A percentile compares a stretch with the other conserved stretches of the same genome.
These are phyloP conservation scores for Pterocles gutturalis DNA, from an alignment of 2,113 vertebrate species.

Conservation along the genomic window DNA sequence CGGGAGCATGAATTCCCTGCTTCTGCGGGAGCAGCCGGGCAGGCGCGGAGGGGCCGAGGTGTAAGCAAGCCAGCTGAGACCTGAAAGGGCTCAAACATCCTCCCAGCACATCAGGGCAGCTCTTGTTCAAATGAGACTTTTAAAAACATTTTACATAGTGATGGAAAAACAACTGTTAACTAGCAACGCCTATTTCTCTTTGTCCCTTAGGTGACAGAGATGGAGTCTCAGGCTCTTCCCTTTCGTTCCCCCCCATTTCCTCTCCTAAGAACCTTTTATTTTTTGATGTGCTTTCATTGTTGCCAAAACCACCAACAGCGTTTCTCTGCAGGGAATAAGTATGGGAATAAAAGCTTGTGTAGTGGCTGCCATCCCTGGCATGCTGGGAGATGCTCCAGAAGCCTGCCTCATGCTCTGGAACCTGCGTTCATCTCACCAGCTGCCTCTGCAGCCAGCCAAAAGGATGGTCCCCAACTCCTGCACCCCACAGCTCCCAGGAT, in stretches of 20 bases:
- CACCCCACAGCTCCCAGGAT: neutral
- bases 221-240: neutral
- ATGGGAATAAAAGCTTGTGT: neutral
- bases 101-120: neutral
- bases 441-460: neutral
- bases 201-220: neutral
- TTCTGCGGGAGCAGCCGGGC: neutral
- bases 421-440: neutral
- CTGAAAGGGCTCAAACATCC: conserved; percentile 39
- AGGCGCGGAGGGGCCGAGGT: neutral
- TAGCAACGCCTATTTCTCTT: neutral
- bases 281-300: neutral
- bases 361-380: neutral
- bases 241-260: neutral
- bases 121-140: conserved; percentile 27
- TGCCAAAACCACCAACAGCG: neutral
- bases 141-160: neutral
- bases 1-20: neutral
- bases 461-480: neutral
- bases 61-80: neutral
- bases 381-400: neutral
- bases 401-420: neutral
- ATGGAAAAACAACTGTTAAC: neutral
- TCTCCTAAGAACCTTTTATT: neutral
- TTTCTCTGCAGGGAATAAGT: neutral